Conservation (phyloP, 2,797 vertebrate genomes). For the Artibeus lituratus region DNA sequence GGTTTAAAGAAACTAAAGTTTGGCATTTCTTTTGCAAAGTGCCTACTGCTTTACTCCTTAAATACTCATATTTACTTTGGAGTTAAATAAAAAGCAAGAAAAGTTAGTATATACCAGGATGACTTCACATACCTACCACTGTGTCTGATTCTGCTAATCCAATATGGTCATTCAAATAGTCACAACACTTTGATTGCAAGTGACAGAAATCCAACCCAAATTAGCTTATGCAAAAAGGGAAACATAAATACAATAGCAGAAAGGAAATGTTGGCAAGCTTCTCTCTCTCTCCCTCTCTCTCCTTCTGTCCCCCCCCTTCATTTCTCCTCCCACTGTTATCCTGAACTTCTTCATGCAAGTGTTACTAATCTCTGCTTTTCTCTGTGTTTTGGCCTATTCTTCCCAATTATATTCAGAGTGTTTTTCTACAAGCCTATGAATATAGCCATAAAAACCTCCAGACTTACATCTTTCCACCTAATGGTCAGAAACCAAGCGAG, state of each 20-base stretch:
- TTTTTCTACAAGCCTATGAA: not conserved
- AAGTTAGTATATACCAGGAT: not conserved
- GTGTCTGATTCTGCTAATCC: not conserved
- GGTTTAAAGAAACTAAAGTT: constrained; percentile 59
- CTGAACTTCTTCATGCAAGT: no score
- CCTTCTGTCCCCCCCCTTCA: no score
- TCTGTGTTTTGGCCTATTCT: not conserved
- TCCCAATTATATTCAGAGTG: not conserved
- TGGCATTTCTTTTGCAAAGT: constrained; percentile 23
- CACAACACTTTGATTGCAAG: constrained; percentile 7
- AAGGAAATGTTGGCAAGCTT: not conserved
- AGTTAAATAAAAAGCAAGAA: constrained; percentile 39
- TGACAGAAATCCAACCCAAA: not conserved
- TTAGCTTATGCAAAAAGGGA: not conserved
- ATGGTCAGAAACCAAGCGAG: not conserved
- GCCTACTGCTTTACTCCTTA: constrained; percentile 2
- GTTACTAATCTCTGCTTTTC: not conserved
- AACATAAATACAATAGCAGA: not conserved
- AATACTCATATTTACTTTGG: constrained; percentile 26
- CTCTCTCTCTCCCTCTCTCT: not conserved
- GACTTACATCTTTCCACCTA: not conserved
- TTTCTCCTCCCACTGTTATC: rapidly evolving
- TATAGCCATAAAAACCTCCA: not conserved
- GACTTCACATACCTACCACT: not conserved
- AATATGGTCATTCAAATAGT: not conserved